Evolutionary conservation across 2,888 invertebrate species (phyloP), one percentile per base, ranked within the genome.

Genomic region (Hirtodrosophila trivittata): DNA sequence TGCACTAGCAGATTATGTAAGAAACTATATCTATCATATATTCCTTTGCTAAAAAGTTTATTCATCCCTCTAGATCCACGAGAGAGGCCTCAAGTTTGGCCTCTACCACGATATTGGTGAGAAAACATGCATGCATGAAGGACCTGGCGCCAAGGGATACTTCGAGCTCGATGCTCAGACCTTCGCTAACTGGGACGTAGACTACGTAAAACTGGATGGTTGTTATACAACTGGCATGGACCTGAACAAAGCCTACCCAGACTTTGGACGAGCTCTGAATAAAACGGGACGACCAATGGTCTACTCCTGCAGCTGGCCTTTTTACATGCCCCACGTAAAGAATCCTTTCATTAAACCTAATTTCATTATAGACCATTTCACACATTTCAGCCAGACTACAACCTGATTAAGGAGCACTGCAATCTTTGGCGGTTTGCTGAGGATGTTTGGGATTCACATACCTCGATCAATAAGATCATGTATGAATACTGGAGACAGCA

Each of bases 251-350:
- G 95, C 94, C 1, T 96, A 95, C 87, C 93, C 93, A 3, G 91
- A 92, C 66, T 94, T 96, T 92, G 94, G 93, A 26, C 85, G 87
- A 50, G 92, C 92, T 50, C 88, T 96, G 42, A 95, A 95, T 88
- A 89, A 90, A 74, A 95, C 95, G 10, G 94, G 94, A 12, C 91
- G 95, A 18, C 94, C 93, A 5, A 95, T 96, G 85, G 92, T 95
- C 1, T 96, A 94, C 89, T 94, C 95, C 0, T 96, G 96, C 89
- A 94, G 94, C 85, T 96, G 95, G 95, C 95, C 96, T 3, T 94
- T 93, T 13, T 96, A 96, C 88, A 92, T 21, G 3, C 18, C 18
- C 18, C 2, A 5, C 5, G 18, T 21, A 21, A 21, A 5, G 3
- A 3, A 21, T 21, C 2, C 2, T 21, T 3, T 21, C 5, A 21